Base-by-base conservation (phyloP, 2,888 invertebrate genomes). In the Atrina japonica region DNA sequence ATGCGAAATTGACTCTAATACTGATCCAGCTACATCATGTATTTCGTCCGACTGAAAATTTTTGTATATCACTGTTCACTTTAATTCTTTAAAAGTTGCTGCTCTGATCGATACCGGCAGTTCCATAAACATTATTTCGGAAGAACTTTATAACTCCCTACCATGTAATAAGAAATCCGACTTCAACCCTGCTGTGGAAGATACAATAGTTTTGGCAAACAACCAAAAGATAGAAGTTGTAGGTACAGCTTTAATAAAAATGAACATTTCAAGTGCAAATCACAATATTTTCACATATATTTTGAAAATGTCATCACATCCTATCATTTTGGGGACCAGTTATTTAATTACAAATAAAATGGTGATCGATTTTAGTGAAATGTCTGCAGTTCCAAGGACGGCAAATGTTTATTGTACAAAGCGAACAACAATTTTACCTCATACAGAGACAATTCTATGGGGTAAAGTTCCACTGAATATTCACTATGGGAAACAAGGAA, bases 341-440 rank as follows among this genome's bases (percentile, higher is more conserved):
- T 64, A 53, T 64, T 29, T 64, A 14, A 43, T 29, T 27, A 14
- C 21, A 18, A 29, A 64, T 3, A 64, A 53, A 16, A 64, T 53
- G 23, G 53, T 64, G n/a, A 25, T 64, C 11, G 49, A 61, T 29
- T 61, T 49, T 61, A 14, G 21, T 5, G n/a, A 61, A 11, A 18
- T 47, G 6, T 30, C 61, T 21, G 49, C 47, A 6, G 3, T 9
- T 14, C n/a, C 61, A 9, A 47, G 21, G 3, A n/a, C 9, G 3
- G 16, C 47, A 3, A 61, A 61, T 14, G 49, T 61, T 11, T 47
- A 47, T 30, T 47, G 21, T 49, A 27, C 21, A 40, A 61, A 49
- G n/a, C 43, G 7, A 5, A 29, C 29, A 14, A 27, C 40, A 21
- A 47, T 61, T 11, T 25, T 21, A 18, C 61, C 61, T n/a, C 14